These are phyloP conservation scores for Myrmophylax atrothorax DNA, from an alignment of 2,113 vertebrate genomes.

Conservation along the genomic window DNA sequence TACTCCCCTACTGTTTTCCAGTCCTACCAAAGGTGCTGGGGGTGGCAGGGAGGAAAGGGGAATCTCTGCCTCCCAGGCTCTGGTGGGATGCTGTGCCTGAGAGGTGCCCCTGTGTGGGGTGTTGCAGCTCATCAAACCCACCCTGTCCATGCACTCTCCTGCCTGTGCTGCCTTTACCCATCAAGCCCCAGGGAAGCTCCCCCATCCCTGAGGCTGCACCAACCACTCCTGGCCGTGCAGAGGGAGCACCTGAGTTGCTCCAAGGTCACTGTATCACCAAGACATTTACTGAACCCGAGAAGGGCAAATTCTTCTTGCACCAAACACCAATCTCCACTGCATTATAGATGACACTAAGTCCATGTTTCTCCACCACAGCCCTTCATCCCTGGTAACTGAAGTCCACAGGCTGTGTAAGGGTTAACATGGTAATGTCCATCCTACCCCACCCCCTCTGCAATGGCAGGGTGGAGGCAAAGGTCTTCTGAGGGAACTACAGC, in stretches of 20 bases:
- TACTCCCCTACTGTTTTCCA: not conserved
- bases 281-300: not conserved
- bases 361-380: not conserved
- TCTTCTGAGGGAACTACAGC: not conserved
- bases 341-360: not conserved
- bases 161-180: not conserved
- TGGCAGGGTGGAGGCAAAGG: not conserved
- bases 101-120: not conserved
- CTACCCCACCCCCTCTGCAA: not conserved
- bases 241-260: not conserved
- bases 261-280: not conserved
- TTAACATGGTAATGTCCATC: not conserved
- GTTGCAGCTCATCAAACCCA: not conserved
- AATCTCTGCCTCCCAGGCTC: not conserved
- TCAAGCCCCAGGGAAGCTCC: not conserved
- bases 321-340: not conserved
- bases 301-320: not conserved
- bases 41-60: not conserved
- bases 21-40: not conserved
- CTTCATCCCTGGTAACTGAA: not conserved
- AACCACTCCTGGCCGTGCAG: not conserved
- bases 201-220: not conserved
- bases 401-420: not conserved
- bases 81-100: accelerated
- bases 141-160: not conserved